Evolutionary conservation across 2,888 invertebrate genomes (phyloP), one percentile per base, ranked within the genome.

Genomic region (Cantharis flavilabris): DNA sequence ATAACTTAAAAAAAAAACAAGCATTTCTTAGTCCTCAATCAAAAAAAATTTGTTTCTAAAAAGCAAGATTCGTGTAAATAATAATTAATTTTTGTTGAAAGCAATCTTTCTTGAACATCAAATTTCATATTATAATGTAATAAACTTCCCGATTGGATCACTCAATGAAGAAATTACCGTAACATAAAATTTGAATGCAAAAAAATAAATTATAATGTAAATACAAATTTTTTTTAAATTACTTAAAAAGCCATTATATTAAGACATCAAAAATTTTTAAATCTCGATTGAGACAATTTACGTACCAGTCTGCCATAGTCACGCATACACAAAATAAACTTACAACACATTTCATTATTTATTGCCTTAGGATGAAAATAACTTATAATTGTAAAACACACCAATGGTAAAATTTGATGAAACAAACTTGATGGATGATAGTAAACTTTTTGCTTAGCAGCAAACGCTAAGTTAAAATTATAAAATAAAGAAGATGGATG

Each of bases 1-100:
- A 85, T 86, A 85, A 84, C 85, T 85, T 79, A 81, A 82, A 83
- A 65, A 83, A 65, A 65, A 23, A 65, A 23, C n/a, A n/a, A 23
- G 23, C 49, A 49, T 49, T 49, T 49, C 49, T 49, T 49, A 49
- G n/a, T 49, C 7, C 9, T 49, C 9, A n/a, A 49, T 49, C 49
- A 49, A 5, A n/a, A 49, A 49, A 49, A n/a, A 5, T 7, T 26
- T 26, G 7, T 26, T 13, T n/a, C n/a, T n/a, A n/a, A 49, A n/a
- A 49, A 16, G 16, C 16, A 16, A 16, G 1, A 16, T 16, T 16
- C 16, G 16, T 16, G 16, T 16, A 16, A 16, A 16, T 16, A 16
- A 16, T 16, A 16, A 16, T 16, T 16, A 16, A 16, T 1, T 16
- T 16, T 16, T 16, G 16, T 16, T 16, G 16, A 16, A 16, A 16